Percentiles rank a stretch among this genome's conserved stretches.
phyloP scores from a whole-genome alignment of 1,140 invertebrate species.

The Papilio dardanus region DNA sequence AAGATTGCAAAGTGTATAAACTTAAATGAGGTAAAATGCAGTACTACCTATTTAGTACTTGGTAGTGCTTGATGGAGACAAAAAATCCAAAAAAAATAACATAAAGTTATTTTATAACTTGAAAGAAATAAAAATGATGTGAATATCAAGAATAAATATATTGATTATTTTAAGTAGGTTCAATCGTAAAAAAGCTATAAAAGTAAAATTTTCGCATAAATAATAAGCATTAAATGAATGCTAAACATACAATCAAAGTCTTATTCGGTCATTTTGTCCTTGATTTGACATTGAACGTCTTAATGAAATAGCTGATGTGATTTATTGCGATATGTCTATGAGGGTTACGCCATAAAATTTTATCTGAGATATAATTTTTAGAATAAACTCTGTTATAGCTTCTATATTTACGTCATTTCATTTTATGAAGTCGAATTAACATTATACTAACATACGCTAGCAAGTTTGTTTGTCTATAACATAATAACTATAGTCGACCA shows the following conservation, averaged over 20 bases:
- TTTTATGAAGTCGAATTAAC: constrained; percentile 36
- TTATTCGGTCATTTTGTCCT: constrained; percentile 30
- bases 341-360: constrained; percentile 47
- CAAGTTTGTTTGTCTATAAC: neutral
- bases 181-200: constrained; percentile 14
- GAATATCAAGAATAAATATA: neutral
- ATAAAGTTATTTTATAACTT: neutral
- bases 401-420: constrained; percentile 38
- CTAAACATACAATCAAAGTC: neutral
- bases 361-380: constrained; percentile 52
- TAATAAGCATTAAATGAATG: neutral
- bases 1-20: no score
- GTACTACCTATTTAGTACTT: no score
- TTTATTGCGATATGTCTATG: constrained; percentile 25
- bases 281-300: constrained; percentile 33
- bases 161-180: constrained; percentile 7
- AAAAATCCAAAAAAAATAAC: neutral
- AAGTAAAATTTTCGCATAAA: constrained; percentile 21
- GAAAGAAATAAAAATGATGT: neutral
- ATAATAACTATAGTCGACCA: neutral
- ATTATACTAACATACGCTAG: neutral
- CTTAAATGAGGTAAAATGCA: no score
- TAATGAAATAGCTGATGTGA: constrained; percentile 40
- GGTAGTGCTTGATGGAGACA: no score
- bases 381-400: constrained; percentile 42